phyloP scores from a whole-genome alignment of 2,113 vertebrate genomes.

The Trogon surrucura region DNA sequence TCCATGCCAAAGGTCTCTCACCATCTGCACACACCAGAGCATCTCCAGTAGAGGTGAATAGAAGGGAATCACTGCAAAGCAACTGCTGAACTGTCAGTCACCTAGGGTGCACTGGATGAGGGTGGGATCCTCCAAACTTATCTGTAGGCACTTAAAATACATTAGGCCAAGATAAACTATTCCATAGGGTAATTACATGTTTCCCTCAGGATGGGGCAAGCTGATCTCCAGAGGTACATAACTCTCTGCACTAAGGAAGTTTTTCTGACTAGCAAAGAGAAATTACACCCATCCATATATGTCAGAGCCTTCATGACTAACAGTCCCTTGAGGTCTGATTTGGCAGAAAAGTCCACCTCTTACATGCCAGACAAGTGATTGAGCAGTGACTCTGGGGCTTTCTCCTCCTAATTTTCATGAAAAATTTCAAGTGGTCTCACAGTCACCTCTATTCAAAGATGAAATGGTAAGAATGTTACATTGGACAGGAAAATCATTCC shows the following conservation, averaged over 20 bases:
- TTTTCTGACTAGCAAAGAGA: background rate
- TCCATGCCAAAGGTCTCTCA: background rate
- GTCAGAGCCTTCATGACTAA: background rate
- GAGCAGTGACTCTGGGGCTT: background rate
- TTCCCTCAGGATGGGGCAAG: background rate
- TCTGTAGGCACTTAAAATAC: background rate
- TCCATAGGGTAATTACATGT: background rate
- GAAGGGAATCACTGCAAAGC: background rate
- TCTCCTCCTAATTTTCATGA: background rate
- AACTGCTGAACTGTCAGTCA: background rate
- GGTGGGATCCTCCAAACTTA: background rate
- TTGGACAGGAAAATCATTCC: background rate
- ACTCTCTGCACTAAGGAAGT: background rate
- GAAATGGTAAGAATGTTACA: background rate
- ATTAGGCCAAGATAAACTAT: background rate
- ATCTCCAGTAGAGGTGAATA: background rate
- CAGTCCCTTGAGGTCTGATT: background rate
- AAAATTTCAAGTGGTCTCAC: background rate
- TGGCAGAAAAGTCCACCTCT: background rate
- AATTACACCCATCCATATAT: background rate
- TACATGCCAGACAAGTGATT: background rate
- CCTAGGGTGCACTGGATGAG: background rate
- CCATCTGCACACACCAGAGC: background rate
- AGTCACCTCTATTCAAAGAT: background rate
- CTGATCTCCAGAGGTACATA: accelerated